Evolutionary conservation across 2,113 vertebrate genomes (phyloP), one percentile per base, ranked within the genome.

Genomic region (Meles meles): DNA sequence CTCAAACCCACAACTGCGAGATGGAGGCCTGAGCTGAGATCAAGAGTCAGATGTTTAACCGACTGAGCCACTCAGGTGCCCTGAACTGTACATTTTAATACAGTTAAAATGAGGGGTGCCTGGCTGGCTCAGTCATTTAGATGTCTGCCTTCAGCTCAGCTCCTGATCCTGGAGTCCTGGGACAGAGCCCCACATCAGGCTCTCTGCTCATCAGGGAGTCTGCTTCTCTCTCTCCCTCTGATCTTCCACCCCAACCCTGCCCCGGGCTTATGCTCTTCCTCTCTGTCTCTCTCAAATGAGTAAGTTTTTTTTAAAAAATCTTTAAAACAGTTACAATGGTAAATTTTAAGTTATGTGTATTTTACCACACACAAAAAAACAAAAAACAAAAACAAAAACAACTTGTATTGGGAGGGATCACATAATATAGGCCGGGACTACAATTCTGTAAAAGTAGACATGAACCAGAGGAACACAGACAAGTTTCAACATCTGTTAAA

Each of bases 391-490:
- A 31, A 59, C 10, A 18, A 14, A 67, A 34, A 17, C 29, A 63
- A 29, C 17, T 2, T 47, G 25, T 14, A 89, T 42, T 21, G 61
- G 44, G 52, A 7, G 37, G 67, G 67, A 39, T 49, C 23, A 83
- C 1, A 72, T 25, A 92, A 92, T n/a, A 81, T 1, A 82, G 7
- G 76, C 20, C 83, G 80, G n/a, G 9, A 88, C 83, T 88, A 86
- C 7, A 96, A 83, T 83, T 86, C 63, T 76, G 10, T 83, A 94
- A 71, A 97, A 94, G 42, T 71, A 97, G 86, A 83, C 71, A 63
- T 42, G 42, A 29, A 90, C 47, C 15, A 90, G 39, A 91, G 57
- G 52, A 97, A 95, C 29, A 96, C 13, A 94, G 37, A 69, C 23
- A 94, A 87, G 39, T 69, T n/a, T 79, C 84, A 95, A 52, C 6